Base-by-base conservation (phyloP, 2,888 invertebrate species). In the Mechanitis messenoides region DNA sequence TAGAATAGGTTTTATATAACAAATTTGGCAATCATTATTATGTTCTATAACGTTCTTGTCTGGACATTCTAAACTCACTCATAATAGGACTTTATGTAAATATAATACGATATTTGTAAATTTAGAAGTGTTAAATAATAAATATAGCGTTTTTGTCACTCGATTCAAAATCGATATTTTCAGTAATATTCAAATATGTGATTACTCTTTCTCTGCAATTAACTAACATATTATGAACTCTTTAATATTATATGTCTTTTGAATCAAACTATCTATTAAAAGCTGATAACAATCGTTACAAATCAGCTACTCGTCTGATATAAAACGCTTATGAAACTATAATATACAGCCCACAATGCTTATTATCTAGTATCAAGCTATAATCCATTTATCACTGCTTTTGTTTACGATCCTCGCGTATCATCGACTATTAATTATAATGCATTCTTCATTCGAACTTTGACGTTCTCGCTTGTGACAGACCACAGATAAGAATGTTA, bases 341-440 rank as follows among this genome's bases (percentile, higher is more conserved):
- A 80, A 87, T 87, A 87, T 87, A 87, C 85, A 85, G 83, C 84
- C 83, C 79, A 83, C 83, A 80, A 77, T 78, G 79, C 80, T 77
- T 81, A 86, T 86, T 86, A 89, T 89, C 89, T 84, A 77, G 81
- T 89, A 89, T 85, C 85, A 86, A 74, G 69, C 75, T 78, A 77
- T 88, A 88, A 89, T 89, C 88, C 89, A 90, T 90, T 90, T 89
- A 90, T 90, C 89, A 90, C 83, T 73, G 85, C 87, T 87, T 89
- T 90, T 90, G 90, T 89, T 89, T 90, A 89, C 89, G 86, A 87
- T 86, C 85, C 87, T 83, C 76, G 84, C 85, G 85, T 88, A 89
- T 89, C 90, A 88, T 87, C 87, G 85, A 84, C 89, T 88, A 90
- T 90, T 89, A 90, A 89, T 90, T 90, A 89, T 84, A 81, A 84